Conservation (phyloP, 1,140 invertebrate species). For the Drosophila grimshawi region DNA sequence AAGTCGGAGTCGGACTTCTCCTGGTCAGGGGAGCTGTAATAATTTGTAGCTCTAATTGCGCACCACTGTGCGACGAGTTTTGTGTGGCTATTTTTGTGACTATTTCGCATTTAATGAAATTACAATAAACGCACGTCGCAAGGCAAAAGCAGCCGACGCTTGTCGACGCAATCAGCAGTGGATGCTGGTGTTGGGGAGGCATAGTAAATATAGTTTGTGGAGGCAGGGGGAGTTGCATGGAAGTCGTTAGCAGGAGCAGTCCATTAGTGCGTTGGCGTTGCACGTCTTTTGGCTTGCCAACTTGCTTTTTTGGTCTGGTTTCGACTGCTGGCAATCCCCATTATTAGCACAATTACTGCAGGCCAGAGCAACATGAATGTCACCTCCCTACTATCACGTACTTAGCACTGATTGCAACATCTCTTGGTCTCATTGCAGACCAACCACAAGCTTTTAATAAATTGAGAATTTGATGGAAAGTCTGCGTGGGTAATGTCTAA, state of each 20-base stretch:
- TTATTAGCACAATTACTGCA: conserved; percentile 64
- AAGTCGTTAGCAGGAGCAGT: conserved; percentile 64
- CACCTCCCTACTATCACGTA: conserved; percentile 39
- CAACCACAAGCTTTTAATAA: conserved; percentile 32
- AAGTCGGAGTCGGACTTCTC: neutral
- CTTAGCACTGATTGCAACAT: conserved; percentile 71
- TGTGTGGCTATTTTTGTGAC: conserved; percentile 61
- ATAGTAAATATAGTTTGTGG: neutral
- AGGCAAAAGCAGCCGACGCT: conserved; percentile 43
- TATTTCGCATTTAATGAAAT: conserved; percentile 81
- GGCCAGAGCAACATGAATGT: neutral
- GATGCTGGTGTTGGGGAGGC: neutral
- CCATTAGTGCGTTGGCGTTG: conserved; percentile 78
- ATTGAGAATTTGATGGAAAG: conserved; percentile 29
- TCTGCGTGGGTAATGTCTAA: conserved; percentile 40
- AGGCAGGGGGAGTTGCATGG: neutral
- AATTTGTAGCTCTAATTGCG: conserved; percentile 76
- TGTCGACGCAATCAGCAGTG: conserved; percentile 42
- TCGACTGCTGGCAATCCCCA: conserved; percentile 67
- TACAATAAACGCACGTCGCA: conserved; percentile 77
- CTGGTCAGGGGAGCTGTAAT: conserved; percentile 34
- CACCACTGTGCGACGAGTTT: conserved; percentile 44
- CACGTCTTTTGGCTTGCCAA: conserved; percentile 20
- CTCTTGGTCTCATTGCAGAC: conserved; percentile 44
- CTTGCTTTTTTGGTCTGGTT: conserved; percentile 34